Evolutionary conservation across 2,113 vertebrate genomes (phyloP), one percentile per base, ranked within the genome.

Genomic region (Sinocyclocheilus rhinocerous): DNA sequence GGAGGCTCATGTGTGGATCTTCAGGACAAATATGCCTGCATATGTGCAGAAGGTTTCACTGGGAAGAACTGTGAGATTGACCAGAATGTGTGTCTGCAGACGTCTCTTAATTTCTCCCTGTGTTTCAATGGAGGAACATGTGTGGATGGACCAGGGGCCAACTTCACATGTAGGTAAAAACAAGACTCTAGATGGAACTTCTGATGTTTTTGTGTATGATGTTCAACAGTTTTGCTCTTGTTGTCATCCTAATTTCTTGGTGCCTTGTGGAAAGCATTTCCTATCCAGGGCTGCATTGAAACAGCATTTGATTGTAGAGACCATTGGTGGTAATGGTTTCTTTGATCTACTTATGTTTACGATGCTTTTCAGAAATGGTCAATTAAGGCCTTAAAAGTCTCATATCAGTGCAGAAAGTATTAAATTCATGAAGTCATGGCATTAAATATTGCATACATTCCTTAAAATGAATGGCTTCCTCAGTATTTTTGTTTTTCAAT

Each of bases 1-100:
- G 93, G 95, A 85, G 94, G 94, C 8, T 94, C 93, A 0, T 96
- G 95, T 81, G 92, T 95, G 81, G 95, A 96, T 90, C 92, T 91
- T 13, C 87, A 90, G 48, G 89, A 94, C 85, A 91, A 93, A n/a
- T 95, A 95, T 48, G 87, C 91, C 4, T 97, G 95, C 80, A 89
- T 94, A 79, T 97, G 96, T 85, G 84, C 57, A 52, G 92, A 90
- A 3, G 95, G 96, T 13, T 96, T 94, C 90, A 89, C 85, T 0
- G 94, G 94, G 22, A 94, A 89, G 80, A 91, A 65, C 13, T 95
- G 94, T 77, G 90, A 94, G 85, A 83, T 29, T 18, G 93, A 96
- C 79, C 57, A 95, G 18, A 89, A 95, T 45, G 84, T 93, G 15
- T 96, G 95, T 86, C 84, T 79, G 80, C 89, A 92, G 3, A 50